Percentiles rank a stretch among this genome's conserved stretches.
These are phyloP conservation scores for Oxycera nigricornis DNA, from an alignment of 2,888 invertebrate genomes.

Conservation along the genomic window DNA sequence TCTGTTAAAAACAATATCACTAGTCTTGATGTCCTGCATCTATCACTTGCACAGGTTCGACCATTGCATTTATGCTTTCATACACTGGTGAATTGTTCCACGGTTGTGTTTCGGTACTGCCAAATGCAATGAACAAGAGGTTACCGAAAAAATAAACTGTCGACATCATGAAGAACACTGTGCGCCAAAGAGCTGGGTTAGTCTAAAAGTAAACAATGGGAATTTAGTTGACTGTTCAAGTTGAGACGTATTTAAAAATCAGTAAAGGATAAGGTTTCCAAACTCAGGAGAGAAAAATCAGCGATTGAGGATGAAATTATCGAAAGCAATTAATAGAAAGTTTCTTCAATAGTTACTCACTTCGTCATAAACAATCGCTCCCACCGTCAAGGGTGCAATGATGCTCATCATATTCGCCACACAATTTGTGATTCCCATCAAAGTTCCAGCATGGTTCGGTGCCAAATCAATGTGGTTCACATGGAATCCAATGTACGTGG, in stretches of 20 bases:
- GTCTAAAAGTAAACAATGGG: conserved; percentile 61
- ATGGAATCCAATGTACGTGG: conserved; percentile 74
- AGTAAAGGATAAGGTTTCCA: background rate
- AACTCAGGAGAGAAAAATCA: background rate
- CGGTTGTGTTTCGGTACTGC: conserved; percentile 70
- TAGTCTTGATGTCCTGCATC: conserved; percentile 34
- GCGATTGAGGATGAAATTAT: too few species aligned
- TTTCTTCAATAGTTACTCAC: conserved; percentile 59
- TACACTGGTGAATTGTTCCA: conserved; percentile 70
- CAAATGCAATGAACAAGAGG: conserved; percentile 73
- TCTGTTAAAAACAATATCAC: background rate
- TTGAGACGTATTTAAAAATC: too few species aligned
- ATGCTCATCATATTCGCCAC: conserved; percentile 74
- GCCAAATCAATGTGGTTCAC: conserved; percentile 80
- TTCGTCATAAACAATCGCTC: conserved; percentile 69
- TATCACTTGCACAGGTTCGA: conserved; percentile 26
- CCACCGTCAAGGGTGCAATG: conserved; percentile 73
- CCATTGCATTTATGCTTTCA: conserved; percentile 26
- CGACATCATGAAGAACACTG: conserved; percentile 73
- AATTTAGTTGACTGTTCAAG: background rate
- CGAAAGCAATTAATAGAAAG: conserved; percentile 43
- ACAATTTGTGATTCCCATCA: conserved; percentile 81
- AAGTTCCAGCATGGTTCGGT: conserved; percentile 76
- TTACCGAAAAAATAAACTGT: conserved; percentile 70
- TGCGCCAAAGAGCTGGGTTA: conserved; percentile 70